A percentile compares a stretch with the other conserved stretches of the same genome.
Evolutionary conservation across 2,797 vertebrate genomes (phyloP).

Genomic region (Anguilla pacifica): DNA sequence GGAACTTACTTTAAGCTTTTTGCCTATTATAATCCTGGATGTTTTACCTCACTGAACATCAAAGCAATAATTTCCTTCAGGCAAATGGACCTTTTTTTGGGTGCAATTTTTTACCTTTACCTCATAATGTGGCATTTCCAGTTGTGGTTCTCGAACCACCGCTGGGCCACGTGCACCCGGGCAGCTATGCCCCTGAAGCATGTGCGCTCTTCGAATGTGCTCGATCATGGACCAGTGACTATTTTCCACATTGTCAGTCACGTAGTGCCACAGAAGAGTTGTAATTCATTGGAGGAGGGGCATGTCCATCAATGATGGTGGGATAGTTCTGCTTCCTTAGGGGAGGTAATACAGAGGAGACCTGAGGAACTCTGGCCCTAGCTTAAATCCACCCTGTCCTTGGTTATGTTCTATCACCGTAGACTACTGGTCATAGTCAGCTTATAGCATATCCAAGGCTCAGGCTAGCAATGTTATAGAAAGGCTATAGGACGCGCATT

Average conservation of each 20-base stretch:
- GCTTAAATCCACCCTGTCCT: neutral
- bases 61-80: neutral
- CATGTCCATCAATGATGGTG: neutral
- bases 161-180: neutral
- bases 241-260: neutral
- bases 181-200: neutral
- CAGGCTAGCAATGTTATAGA: neutral
- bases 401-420: neutral
- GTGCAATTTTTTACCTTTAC: neutral
- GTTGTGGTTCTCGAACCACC: neutral
- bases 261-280: neutral
- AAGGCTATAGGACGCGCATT: neutral
- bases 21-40: conserved; percentile 1
- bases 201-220: neutral
- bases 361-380: neutral
- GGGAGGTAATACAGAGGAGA: neutral
- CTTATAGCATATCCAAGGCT: neutral
- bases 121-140: neutral
- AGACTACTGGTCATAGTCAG: neutral
- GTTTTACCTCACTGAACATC: conserved; percentile 11
- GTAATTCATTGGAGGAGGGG: neutral
- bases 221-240: neutral
- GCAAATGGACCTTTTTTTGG: neutral
- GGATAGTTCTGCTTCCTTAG: neutral
- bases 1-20: neutral